Evolutionary conservation across 2,797 vertebrate species (phyloP), one percentile per base, ranked within the genome.

Genomic region (Gephyroberyx darwinii): DNA sequence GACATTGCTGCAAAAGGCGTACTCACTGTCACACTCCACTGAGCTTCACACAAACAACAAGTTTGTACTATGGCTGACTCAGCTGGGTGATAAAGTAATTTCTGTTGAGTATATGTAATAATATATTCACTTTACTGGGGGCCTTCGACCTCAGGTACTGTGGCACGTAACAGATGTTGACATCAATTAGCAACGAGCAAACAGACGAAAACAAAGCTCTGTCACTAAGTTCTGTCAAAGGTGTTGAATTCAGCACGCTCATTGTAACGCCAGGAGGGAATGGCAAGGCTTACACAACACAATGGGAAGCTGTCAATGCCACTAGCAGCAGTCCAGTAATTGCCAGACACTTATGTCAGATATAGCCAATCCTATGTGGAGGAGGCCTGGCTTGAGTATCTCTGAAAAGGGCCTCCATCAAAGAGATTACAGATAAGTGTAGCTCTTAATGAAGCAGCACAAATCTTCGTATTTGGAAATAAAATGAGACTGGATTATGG

Each of bases 131-230:
- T 30, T n/a, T 16, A 35, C 17, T 33, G 8, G 5, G 35, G 19
- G 26, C 20, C n/a, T 69, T 71, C 48, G 17, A 65, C 37, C n/a
- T 5, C 14, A n/a, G 33, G 31, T 41, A 6, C 26, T 26, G 26
- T 26, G 26, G 26, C 26, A 26, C 26, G 26, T 26, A 2, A 26
- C 26, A 26, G 61, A 64, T 82, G 74, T 81, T 87, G 88, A 89
- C 88, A 85, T 87, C 85, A 85, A 91, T 90, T 91, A 90, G 89
- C 89, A 91, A 92, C 83, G 55, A 63, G 69, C 62, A 92, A 92
- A 92, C 88, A 92, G 13, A 84, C 1, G 10, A 84, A 91, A 90
- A 92, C 90, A 92, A 89, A 87, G 64, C 68, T 63, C 75, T 84
- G 88, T 92, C 83, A 81, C 86, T 63, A 90, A 56, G 89, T 71